Conservation (phyloP, 2,888 invertebrate species). For the Cephonodes hylas region DNA sequence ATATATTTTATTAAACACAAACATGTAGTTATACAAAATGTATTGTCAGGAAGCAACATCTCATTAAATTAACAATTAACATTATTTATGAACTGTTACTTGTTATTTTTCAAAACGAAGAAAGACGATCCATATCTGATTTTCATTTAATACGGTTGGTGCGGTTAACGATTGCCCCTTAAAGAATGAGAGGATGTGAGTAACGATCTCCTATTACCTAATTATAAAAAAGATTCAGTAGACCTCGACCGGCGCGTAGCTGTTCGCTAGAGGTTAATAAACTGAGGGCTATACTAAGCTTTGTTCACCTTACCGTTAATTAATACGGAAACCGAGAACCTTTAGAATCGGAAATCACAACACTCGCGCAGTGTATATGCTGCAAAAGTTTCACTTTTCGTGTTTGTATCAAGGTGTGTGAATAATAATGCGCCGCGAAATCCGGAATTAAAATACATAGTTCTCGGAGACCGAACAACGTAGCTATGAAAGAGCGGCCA, state of each 20-base stretch:
- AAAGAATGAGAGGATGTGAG: constrained; percentile 11
- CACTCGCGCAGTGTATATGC: background rate
- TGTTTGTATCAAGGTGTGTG: background rate
- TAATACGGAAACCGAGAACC: constrained; percentile 22
- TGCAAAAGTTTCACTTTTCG: background rate
- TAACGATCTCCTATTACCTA: constrained; percentile 23
- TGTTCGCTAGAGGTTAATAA: constrained; percentile 26
- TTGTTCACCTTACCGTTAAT: constrained; percentile 28
- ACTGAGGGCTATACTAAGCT: constrained; percentile 27
- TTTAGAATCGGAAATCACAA: background rate
- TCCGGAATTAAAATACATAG: constrained; percentile 1
- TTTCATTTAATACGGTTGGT: background rate
- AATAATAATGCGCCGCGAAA: background rate
- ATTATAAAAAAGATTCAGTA: constrained; percentile 27
- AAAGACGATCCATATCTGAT: background rate
- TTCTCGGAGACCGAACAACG: background rate
- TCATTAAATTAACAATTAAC: no score
- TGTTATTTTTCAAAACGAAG: background rate
- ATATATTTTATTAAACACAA: no score
- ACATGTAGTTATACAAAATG: no score
- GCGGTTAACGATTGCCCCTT: background rate
- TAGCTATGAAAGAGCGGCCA: constrained; percentile 24
- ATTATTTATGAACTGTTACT: no score
- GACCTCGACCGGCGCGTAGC: constrained; percentile 26
- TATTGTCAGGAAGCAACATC: no score